Base-by-base conservation (phyloP, 2,113 vertebrate species). In the Microtus pennsylvanicus region DNA sequence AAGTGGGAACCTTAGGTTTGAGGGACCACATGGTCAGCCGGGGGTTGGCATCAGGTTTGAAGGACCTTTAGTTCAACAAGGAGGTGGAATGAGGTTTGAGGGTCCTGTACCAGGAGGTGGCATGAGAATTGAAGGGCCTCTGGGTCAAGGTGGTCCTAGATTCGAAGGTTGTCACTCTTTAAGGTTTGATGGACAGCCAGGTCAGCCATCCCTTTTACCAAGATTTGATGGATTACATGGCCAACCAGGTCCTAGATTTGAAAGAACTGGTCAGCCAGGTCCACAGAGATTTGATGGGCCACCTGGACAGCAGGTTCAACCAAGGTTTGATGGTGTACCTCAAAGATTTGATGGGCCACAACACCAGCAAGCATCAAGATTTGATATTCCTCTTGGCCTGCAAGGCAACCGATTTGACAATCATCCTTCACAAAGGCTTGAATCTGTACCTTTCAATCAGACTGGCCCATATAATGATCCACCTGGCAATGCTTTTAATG, bases 161-260 rank as follows among this genome's bases (percentile, higher is more conserved):
- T 99, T 99, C 92, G 99, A 99, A 97, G 98, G 98, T 47, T 98
- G 98, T 94, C 98, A 99, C 1, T 97, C 97, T 89, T 97, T 98
- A 95, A 98, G 98, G 93, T 99, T 99, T 96, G 99, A 99, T 93
- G 98, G 98, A n/a, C 99, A 99, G 47, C 98, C 98, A 92, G 98
- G 98, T 78, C 98, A 99, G 76, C 96, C 98, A 16, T 98, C 99
- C 74, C 98, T 98, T 81, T 98, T 99, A 97, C 98, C 93, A 87
- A 98, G 99, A 94, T 99, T 99, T 72, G 99, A 99, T 75, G 98
- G 98, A 94, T 97, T 99, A 83, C 99, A 99, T 78, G 98, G 98
- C 77, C 98, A 99, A 70, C 98, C 99, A 91, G 99, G 98, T 86
- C 98, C 99, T 83, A 98, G 98, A 86, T 98, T 99, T 98, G 99